Base-by-base conservation (phyloP, 64 coral and sea anemone genomes). In the Platygyra sinensis region DNA sequence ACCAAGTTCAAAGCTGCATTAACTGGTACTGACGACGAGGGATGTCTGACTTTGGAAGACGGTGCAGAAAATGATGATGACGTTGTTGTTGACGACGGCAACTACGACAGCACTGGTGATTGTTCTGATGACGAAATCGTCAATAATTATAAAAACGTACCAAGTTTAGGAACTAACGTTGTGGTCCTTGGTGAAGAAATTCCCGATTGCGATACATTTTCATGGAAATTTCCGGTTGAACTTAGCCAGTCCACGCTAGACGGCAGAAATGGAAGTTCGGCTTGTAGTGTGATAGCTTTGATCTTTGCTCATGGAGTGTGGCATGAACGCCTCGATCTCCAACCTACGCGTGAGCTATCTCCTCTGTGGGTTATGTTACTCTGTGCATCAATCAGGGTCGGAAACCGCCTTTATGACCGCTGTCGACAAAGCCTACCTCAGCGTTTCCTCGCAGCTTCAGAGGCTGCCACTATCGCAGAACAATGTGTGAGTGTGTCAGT, bases 241-340 rank as follows among this genome's bases (percentile, higher is more conserved):
- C 9, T 86, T 55, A 86, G 82, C 61, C 82, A 86, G 46, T 86
- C 82, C 2, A 86, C 82, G n/a, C 33, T 86, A 2, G 62, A 86
- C 24, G 82, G 82, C 30, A 28, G 62, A 5, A 86, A 86, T 17
- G 82, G 81, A 22, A 84, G 81, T 51, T 17, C 60, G 18, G 60
- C 81, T 39, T 86, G 83, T 33, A 86, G 83, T 32, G 64, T 86
- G 7, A 86, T 86, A 27, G 62, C 62, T 2, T 30, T 86, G 1
- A 30, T 86, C 25, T 52, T 86, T 50, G 83, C 83, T n/a, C 83
- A 55, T 29, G 54, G n/a, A 2, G 52, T 55, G 5, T 33, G 25
- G 54, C 4, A 62, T 62, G 20, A 31, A 55, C 54, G 27, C 28
- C 55, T 61, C 29, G 52, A 80, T 52, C 54, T 80, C 1, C 78